Conservation (phyloP, 2,113 vertebrate genomes). For the Sphyrna mokarran region DNA sequence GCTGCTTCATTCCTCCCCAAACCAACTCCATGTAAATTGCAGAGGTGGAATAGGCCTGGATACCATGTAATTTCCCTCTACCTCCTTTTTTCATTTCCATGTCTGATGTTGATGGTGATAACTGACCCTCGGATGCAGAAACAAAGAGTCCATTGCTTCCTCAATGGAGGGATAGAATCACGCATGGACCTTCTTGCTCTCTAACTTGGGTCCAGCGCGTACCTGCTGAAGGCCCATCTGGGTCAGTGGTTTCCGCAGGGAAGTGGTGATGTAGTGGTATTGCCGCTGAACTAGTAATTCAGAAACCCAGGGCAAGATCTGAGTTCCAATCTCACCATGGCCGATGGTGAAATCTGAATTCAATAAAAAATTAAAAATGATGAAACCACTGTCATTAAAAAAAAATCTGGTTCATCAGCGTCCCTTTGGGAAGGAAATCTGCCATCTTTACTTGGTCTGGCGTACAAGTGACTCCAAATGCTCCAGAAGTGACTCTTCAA, state of each 20-base stretch:
- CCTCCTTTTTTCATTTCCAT: not conserved
- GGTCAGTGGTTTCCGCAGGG: not conserved
- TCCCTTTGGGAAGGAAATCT: too few relatives aligned
- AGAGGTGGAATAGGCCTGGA: not conserved
- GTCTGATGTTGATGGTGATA: not conserved
- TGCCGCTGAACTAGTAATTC: too few relatives aligned
- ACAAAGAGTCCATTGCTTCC: not conserved
- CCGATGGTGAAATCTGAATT: too few relatives aligned
- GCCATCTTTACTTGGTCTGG: too few relatives aligned
- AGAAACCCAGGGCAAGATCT: too few relatives aligned
- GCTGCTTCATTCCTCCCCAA: not conserved
- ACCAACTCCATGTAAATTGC: not conserved
- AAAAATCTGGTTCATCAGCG: too few relatives aligned
- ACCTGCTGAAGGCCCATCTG: not conserved
- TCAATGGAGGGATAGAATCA: not conserved
- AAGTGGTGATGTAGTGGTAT: not conserved
- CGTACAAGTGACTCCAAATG: too few relatives aligned
- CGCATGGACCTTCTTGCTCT: not conserved
- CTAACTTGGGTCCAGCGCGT: not conserved
- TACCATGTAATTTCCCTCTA: not conserved
- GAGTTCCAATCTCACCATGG: too few relatives aligned
- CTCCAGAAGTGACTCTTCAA: too few relatives aligned
- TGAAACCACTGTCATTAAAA: too few relatives aligned
- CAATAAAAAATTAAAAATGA: too few relatives aligned
- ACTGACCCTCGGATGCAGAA: not conserved